phyloP scores from a whole-genome alignment of 37 sponge, comb jelly and placozoan genomes.

The Aphrocallistes beatrix region DNA sequence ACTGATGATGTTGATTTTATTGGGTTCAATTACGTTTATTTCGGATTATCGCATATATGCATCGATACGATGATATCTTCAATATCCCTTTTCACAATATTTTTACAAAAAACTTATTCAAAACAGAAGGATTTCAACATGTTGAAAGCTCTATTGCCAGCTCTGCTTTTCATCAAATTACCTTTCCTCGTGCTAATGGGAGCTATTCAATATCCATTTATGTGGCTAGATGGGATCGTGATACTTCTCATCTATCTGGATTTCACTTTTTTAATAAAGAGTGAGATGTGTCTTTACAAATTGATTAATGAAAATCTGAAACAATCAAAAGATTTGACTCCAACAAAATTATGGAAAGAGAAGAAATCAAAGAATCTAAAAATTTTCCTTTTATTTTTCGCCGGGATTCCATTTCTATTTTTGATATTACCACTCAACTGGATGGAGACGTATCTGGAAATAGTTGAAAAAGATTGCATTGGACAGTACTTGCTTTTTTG shows the following conservation, averaged over 20 bases:
- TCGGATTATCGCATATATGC: neutral
- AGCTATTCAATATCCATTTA: neutral
- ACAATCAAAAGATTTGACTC: neutral
- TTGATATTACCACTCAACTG: neutral
- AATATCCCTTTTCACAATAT: neutral
- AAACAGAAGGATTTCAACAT: neutral
- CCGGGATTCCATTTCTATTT: neutral
- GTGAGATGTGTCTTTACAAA: neutral
- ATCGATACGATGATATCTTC: neutral
- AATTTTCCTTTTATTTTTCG: neutral
- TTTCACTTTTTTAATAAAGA: neutral
- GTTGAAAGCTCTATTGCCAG: neutral
- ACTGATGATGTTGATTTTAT: neutral
- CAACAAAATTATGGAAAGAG: neutral
- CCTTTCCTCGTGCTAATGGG: neutral
- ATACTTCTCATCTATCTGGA: neutral
- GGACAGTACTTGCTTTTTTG: too few species aligned
- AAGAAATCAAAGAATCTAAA: neutral
- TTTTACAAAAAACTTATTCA: neutral
- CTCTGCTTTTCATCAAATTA: neutral
- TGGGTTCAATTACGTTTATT: neutral
- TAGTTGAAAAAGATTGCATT: neutral
- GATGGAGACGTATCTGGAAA: neutral
- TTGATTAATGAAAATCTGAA: neutral
- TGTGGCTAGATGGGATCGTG: neutral